phyloP scores from a whole-genome alignment of 2,888 invertebrate genomes.

The Pemphredon lugubris region DNA sequence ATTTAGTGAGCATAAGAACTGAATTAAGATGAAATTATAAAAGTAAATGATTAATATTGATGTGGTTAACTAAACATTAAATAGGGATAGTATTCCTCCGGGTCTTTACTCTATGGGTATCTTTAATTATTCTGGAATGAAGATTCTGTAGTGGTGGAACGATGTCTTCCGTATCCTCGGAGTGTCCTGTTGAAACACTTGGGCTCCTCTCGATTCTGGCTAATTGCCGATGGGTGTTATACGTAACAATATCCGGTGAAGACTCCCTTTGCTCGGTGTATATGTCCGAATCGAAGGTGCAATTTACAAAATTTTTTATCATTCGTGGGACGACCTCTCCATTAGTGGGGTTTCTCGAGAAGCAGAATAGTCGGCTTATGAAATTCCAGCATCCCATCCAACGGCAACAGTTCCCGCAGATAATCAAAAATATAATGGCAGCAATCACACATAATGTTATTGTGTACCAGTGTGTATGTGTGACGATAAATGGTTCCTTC shows the following conservation, averaged over 20 bases:
- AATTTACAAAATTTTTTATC: slow-evolving; percentile 11
- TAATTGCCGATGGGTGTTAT: background rate
- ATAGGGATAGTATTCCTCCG: too few species aligned
- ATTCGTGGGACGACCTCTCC: slow-evolving; percentile 15
- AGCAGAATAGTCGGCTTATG: slow-evolving; percentile 3
- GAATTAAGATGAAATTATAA: too few species aligned
- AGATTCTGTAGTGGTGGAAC: too few species aligned
- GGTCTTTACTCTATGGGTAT: too few species aligned
- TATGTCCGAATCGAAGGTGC: slow-evolving; percentile 11
- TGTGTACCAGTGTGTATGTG: slow-evolving; percentile 16
- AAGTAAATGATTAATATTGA: too few species aligned
- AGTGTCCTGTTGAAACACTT: too few species aligned
- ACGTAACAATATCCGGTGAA: background rate
- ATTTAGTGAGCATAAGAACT: too few species aligned
- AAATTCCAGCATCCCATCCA: slow-evolving; percentile 10
- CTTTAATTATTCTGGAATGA: too few species aligned
- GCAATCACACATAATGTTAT: slow-evolving; percentile 8
- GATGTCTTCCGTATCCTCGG: too few species aligned
- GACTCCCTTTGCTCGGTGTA: slow-evolving; percentile 14
- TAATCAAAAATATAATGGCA: slow-evolving; percentile 3
- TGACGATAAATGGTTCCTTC: slow-evolving; percentile 18
- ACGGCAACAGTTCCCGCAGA: slow-evolving; percentile 17
- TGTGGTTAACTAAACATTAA: too few species aligned
- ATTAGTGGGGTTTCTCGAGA: slow-evolving; percentile 2
- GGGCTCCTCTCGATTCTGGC: too few species aligned